Conservation (phyloP, 2,113 vertebrate genomes). For the Mastomys natalensis region DNA sequence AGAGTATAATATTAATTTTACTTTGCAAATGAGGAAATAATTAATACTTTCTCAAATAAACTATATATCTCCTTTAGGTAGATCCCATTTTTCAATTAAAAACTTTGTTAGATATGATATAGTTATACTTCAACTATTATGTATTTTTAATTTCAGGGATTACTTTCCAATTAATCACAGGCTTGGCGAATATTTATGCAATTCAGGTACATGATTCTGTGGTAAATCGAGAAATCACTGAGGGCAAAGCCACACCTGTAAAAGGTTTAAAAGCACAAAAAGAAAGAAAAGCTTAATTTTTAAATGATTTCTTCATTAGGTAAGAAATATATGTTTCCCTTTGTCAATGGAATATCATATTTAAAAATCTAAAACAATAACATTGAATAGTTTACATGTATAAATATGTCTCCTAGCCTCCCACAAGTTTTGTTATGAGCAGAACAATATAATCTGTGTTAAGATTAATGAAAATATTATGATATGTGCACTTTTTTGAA, state of each 20-base stretch:
- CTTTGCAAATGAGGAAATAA: neutral
- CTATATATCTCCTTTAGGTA: neutral
- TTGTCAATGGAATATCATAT: too few relatives aligned
- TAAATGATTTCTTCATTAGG: neutral
- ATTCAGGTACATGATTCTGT: fast-evolving
- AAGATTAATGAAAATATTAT: neutral
- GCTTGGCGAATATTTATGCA: neutral
- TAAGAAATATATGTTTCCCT: constrained; percentile 51
- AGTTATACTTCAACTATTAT: neutral
- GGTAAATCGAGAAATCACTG: fast-evolving
- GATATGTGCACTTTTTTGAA: neutral
- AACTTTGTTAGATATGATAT: neutral
- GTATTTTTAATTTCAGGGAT: constrained; percentile 56
- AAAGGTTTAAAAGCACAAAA: neutral
- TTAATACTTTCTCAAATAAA: neutral
- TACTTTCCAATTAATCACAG: neutral
- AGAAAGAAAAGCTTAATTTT: neutral
- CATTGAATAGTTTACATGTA: neutral
- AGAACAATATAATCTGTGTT: neutral
- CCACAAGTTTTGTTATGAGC: neutral
- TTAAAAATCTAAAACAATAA: constrained; percentile 22
- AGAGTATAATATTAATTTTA: neutral
- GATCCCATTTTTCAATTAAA: neutral
- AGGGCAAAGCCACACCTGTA: fast-evolving
- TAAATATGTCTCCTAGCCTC: neutral